Base-by-base conservation (phyloP, 2,888 invertebrate genomes). In the Candidula unifasciata region DNA sequence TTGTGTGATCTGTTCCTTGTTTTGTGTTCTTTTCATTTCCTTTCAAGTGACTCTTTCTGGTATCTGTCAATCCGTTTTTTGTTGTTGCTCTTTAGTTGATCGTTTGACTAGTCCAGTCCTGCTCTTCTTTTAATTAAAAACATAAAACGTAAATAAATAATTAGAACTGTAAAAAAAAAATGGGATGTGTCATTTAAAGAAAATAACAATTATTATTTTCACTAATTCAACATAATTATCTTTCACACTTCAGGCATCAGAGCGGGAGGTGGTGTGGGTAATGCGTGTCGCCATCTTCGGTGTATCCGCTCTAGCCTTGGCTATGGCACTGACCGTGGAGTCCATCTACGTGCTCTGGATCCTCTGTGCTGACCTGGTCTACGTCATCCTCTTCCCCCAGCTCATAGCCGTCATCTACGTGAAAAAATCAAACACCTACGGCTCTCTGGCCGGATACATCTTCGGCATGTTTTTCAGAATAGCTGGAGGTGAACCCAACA, bases 271-370 rank as follows among this genome's bases (percentile, higher is more conserved):
- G 82, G 94, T 96, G 86, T 95, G 95, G 95, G 95, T 96, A 86
- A 99, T 99, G 99, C 95, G 98, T 88, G 96, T 96, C 3, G 96
- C 97, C 82, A 99, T 99, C 92, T 95, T 98, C 88, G 95, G 98
- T 57, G 98, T 99, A 86, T 99, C 99, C 33, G 95, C 97, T 52
- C 94, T 99, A 90, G 97, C 93, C 97, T 90, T 99, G 18, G 95
- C 97, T 88, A 99, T 99, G 98, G 99, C 98, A 21, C 95, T 99
- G 90, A 97, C 97, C 88, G 99, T 99, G 90, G 97, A 97, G 87
- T 98, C 98, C 90, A 98, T 99, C 93, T 99, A 99, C 94, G 98
- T 98, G 21, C 95, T 99, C 86, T 99, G 98, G 98, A 98, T 97
- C 86, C 97, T 99, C 96, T 99, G 99, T 94, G 98, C 98, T 80